These are phyloP conservation scores for Fissipunctia ypsillon DNA, from an alignment of 2,888 invertebrate species.

Conservation along the genomic window DNA sequence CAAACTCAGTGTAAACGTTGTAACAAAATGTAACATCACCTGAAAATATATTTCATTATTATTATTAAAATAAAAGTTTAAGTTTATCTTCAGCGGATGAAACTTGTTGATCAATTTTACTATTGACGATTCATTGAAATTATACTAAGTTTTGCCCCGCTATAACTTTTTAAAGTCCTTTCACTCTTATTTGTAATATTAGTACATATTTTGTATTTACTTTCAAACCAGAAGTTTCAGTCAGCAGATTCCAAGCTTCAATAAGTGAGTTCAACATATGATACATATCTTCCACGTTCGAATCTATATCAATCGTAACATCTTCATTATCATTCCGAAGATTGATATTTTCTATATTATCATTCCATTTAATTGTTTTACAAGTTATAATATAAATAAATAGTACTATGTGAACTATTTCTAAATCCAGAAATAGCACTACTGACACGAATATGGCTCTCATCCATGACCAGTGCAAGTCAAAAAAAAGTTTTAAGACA, in stretches of 20 bases:
- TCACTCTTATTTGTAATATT: background rate
- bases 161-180: background rate
- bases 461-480: conserved; percentile 10
- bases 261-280: conserved; percentile 4
- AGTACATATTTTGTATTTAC: background rate
- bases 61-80: too few relatives aligned
- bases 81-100: background rate
- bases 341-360: conserved; percentile 7
- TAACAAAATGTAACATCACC: conserved; percentile 21
- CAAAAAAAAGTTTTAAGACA: conserved; percentile 1
- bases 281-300: conserved; percentile 1
- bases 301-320: conserved; percentile 16
- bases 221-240: conserved; percentile 23
- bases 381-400: conserved; percentile 22
- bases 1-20: conserved; percentile 11
- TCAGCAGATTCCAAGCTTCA: conserved; percentile 31
- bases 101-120: background rate
- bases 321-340: background rate
- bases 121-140: background rate
- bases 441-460: background rate
- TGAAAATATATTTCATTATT: background rate
- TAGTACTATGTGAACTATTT: conserved; percentile 4
- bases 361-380: conserved; percentile 19
- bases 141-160: background rate
- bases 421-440: background rate